These are phyloP conservation scores for Uloborus plumipes DNA, from an alignment of 2,888 invertebrate genomes.

Conservation along the genomic window DNA sequence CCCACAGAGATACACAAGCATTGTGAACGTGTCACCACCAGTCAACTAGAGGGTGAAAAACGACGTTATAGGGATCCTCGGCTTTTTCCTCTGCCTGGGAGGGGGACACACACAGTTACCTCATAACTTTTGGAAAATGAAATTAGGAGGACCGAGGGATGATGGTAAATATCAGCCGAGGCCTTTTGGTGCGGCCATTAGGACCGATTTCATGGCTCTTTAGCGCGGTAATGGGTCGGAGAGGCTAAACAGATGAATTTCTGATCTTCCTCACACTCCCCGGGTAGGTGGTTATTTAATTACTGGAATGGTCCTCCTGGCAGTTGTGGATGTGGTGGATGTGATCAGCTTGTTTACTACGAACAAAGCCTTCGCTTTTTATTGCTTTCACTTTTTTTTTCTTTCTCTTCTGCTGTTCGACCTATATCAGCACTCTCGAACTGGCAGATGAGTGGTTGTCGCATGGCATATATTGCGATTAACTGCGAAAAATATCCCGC, in stretches of 20 bases:
- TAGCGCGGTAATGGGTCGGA: conserved; percentile 57
- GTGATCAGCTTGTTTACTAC: no score
- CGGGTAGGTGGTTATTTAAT: conserved; percentile 60
- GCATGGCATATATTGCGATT: no score
- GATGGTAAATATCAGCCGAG: conserved; percentile 59
- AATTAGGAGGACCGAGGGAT: conserved; percentile 51
- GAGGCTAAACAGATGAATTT: conserved; percentile 54
- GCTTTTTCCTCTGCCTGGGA: conserved; percentile 19
- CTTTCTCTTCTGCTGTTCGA: no score
- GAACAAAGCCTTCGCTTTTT: no score
- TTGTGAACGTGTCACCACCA: conserved; percentile 61
- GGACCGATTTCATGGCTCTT: conserved; percentile 55
- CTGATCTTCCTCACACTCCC: conserved; percentile 44
- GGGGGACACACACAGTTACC: conserved; percentile 30
- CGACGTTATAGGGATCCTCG: conserved; percentile 38
- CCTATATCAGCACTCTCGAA: no score
- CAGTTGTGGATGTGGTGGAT: no score
- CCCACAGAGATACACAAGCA: conserved; percentile 19
- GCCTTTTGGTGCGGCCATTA: conserved; percentile 38
- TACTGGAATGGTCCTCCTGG: conserved; percentile 10
- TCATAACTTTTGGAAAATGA: conserved; percentile 60
- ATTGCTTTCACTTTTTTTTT: no score
- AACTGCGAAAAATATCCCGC: no score
- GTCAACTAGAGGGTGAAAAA: conserved; percentile 63
- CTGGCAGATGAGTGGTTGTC: no score